Evolutionary conservation across 2,797 vertebrate species (phyloP).

Genomic region (Helicolenus hilgendorfi): DNA sequence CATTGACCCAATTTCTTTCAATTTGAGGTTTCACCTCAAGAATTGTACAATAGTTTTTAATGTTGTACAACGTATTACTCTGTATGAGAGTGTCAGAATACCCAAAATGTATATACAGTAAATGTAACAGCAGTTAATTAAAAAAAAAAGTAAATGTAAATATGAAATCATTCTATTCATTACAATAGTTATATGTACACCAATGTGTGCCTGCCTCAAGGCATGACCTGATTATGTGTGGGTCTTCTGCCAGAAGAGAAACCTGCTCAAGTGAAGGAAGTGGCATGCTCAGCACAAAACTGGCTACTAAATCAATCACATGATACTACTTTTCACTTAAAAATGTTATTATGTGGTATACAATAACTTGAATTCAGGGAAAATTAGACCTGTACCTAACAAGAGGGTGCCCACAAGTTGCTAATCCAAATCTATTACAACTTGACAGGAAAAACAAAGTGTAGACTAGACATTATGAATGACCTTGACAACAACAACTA

Average conservation of each 20-base stretch:
- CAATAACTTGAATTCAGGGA: not conserved
- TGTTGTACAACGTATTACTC: not conserved
- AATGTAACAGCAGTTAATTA: not conserved
- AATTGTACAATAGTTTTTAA: not conserved
- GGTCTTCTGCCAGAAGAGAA: not conserved
- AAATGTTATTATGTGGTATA: not conserved
- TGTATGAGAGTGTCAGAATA: not conserved
- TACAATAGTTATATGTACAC: not conserved
- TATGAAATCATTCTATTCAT: not conserved
- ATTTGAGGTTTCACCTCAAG: not conserved
- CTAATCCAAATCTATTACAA: not conserved
- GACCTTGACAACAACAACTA: not conserved
- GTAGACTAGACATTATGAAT: not conserved
- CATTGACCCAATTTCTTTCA: not conserved
- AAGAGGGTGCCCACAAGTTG: not conserved
- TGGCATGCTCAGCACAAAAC: not conserved
- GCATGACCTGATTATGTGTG: slow-evolving; percentile 8
- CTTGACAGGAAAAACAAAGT: not conserved
- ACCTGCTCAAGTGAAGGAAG: not conserved
- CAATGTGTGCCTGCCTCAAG: not conserved
- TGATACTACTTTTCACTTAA: not conserved
- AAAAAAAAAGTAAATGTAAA: not conserved
- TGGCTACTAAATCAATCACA: not conserved
- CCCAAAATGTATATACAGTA: not conserved
- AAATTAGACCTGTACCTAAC: not conserved